Evolutionary conservation across 2,113 vertebrate species (phyloP).

Genomic region (Myodes glareolus): DNA sequence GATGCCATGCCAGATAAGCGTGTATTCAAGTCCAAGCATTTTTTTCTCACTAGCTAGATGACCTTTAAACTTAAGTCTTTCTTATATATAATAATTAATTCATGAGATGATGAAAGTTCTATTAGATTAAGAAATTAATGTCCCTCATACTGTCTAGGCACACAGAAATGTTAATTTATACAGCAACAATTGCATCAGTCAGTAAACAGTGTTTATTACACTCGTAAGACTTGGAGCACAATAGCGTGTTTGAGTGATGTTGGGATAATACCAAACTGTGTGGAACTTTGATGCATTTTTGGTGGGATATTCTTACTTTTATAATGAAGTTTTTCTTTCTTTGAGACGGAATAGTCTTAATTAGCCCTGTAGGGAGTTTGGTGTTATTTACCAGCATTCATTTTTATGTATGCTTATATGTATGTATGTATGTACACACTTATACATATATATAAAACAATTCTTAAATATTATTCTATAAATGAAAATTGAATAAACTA

Average conservation of each 20-base stretch:
- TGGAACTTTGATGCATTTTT: not conserved
- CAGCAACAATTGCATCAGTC: not conserved
- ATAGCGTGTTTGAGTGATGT: not conserved
- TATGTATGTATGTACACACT: not conserved
- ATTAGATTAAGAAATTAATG: not conserved
- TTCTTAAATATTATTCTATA: slow-evolving; percentile 42
- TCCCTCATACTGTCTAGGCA: not conserved
- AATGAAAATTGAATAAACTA: slow-evolving; percentile 8
- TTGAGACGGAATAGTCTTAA: not conserved
- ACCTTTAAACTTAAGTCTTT: not conserved
- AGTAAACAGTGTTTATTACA: not conserved
- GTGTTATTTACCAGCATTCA: not conserved
- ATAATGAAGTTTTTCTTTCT: not conserved
- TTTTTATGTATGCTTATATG: slow-evolving; percentile 21
- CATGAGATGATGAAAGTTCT: not conserved
- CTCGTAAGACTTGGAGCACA: not conserved
- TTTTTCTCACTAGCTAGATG: not conserved
- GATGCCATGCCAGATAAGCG: not conserved
- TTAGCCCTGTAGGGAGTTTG: not conserved
- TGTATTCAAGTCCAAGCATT: not conserved
- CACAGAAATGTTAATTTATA: not conserved
- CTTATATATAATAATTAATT: not conserved
- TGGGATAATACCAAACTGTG: not conserved
- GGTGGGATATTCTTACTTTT: not conserved
- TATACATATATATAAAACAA: not conserved